Conservation (phyloP, 2,113 vertebrate genomes). For the Myanophis thanlyinensis region DNA sequence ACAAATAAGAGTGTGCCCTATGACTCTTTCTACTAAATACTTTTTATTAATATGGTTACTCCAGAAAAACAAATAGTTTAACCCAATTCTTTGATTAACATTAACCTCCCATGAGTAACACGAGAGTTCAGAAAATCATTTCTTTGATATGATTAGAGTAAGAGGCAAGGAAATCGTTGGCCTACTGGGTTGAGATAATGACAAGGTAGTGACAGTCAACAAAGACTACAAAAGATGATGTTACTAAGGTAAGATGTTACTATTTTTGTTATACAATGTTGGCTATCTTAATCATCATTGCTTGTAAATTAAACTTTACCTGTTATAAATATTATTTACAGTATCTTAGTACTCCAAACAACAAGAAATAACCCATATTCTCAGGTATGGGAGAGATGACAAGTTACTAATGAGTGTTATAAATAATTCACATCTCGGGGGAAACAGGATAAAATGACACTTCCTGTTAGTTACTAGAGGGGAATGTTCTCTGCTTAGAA, state of each 20-base stretch:
- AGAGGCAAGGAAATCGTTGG: neutral
- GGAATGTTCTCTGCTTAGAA: neutral
- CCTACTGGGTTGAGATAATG: neutral
- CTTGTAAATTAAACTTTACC: neutral
- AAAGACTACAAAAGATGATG: neutral
- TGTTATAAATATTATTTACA: neutral
- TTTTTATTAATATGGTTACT: neutral
- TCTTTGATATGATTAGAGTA: neutral
- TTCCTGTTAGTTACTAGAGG: neutral
- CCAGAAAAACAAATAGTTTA: neutral
- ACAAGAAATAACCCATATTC: neutral
- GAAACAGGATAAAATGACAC: neutral
- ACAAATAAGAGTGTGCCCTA: neutral
- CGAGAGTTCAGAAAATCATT: neutral
- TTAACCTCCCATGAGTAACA: neutral
- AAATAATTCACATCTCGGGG: neutral
- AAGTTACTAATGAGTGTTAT: neutral
- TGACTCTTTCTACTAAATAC: neutral
- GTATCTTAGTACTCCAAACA: neutral
- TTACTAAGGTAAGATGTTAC: neutral
- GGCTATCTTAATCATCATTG: neutral
- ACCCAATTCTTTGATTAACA: neutral
- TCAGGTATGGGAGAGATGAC: neutral
- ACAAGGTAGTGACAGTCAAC: neutral
- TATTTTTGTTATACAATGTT: neutral